These are phyloP conservation scores for Eretmocerus hayati DNA, from an alignment of 2,888 invertebrate genomes.

Conservation along the genomic window DNA sequence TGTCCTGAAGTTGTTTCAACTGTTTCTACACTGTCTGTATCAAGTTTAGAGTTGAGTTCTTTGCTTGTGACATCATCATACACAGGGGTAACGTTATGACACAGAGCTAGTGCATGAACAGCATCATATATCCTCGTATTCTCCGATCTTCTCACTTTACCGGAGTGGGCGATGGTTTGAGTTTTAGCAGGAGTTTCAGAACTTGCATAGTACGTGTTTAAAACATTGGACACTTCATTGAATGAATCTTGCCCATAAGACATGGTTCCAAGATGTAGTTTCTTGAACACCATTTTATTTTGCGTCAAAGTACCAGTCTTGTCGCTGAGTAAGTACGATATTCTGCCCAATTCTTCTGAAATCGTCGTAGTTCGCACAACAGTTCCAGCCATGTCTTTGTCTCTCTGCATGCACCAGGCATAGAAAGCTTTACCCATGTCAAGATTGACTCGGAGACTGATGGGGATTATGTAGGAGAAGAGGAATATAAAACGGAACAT, in stretches of 20 bases:
- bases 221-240: constrained; percentile 58
- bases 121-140: constrained; percentile 77
- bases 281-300: constrained; percentile 98
- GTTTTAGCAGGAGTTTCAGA: constrained; percentile 33
- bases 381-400: constrained; percentile 87
- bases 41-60: constrained; percentile 31
- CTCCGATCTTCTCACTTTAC: constrained; percentile 60
- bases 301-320: constrained; percentile 98
- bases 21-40: constrained; percentile 39
- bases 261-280: constrained; percentile 88
- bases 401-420: constrained; percentile 92
- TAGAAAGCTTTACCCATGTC: constrained; percentile 99
- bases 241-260: constrained; percentile 83
- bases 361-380: constrained; percentile 97
- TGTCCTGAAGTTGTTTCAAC: constrained; percentile 42
- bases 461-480: constrained; percentile 98
- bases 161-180: constrained; percentile 26
- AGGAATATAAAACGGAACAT: constrained; percentile 93
- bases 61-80: constrained; percentile 56
- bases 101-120: constrained; percentile 89
- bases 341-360: constrained; percentile 94
- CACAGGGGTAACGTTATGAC: constrained; percentile 98
- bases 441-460: constrained; percentile 94
- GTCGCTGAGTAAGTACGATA: constrained; percentile 93
- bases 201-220: constrained; percentile 35